Evolutionary conservation across 2,113 vertebrate species (phyloP).

Genomic region (Willisornis vidua): DNA sequence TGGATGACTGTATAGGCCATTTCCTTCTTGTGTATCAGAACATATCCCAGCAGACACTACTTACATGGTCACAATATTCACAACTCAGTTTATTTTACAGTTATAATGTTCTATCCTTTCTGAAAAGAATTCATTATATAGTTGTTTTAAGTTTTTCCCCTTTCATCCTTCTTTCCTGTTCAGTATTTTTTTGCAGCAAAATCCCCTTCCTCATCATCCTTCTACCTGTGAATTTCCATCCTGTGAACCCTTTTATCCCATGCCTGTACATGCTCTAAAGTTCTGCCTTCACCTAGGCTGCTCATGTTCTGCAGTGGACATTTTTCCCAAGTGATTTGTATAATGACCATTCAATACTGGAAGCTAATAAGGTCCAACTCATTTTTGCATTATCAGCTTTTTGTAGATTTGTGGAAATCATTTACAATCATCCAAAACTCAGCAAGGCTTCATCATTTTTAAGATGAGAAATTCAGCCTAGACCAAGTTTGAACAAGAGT

Average conservation of each 20-base stretch:
- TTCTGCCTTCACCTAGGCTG: neutral
- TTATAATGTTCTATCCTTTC: neutral
- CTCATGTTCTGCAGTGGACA: neutral
- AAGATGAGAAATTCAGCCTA: neutral
- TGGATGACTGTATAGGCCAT: neutral
- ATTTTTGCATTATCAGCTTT: neutral
- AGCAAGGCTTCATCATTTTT: neutral
- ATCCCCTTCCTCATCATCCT: neutral
- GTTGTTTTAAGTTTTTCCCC: neutral
- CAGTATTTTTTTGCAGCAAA: neutral
- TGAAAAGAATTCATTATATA: neutral
- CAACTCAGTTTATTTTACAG: neutral
- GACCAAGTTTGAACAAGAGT: neutral
- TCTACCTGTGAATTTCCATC: neutral
- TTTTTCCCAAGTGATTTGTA: neutral
- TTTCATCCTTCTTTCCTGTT: neutral
- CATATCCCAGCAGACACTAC: neutral
- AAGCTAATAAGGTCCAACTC: neutral
- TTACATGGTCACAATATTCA: neutral
- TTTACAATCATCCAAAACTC: neutral
- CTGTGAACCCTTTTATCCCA: neutral
- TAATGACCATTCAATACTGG: neutral
- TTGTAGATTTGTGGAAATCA: neutral
- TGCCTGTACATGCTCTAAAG: neutral
- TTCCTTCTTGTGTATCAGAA: neutral